Evolutionary conservation across 2,797 vertebrate genomes (phyloP), one percentile per base, ranked within the genome.

Genomic region (Adrianichthys oophorus): DNA sequence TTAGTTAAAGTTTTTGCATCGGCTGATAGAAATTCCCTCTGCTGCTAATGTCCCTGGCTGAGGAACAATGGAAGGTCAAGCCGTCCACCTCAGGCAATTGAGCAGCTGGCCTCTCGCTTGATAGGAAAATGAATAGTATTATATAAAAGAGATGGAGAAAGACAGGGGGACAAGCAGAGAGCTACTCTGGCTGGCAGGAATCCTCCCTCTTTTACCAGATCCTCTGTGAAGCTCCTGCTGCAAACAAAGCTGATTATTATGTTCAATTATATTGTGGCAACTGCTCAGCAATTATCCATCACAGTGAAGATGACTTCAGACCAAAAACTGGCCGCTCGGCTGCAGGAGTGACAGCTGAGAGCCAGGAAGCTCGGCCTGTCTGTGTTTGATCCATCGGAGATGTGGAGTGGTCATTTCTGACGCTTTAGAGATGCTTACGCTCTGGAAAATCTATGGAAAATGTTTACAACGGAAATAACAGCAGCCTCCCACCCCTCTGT

Each of bases 41-140:
- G 48, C 65, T 57, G 76, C 73, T 62, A 12, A 52, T 41, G 63
- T 62, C 65, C 45, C 66, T 78, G 43, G 29, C 56, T 7, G 65
- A 59, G 70, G 76, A 77, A 64, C 72, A 50, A 49, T 15, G 40
- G 73, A 87, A 92, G 87, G 87, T 90, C 87, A 86, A 79, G 68
- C 72, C 49, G 16, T 65, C 60, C 56, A 63, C 76, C 64, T 24
- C 57, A 46, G 70, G 79, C 70, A 44, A 72, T 67, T 12, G 32
- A 68, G 68, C 65, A 57, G 74, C 76, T 68, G 76, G 77, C 65
- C 46, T 43, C 26, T 18, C 50, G 72, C 73, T 75, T 80, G 64
- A 64, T 52, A 44, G 65, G 47, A 66, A 59, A 58, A 76, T 19
- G 41, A 47, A 37, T 43, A 14, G 46, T 49, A 53, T 18, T 46